A percentile compares a stretch with the other conserved stretches of the same genome.
phyloP scores from a whole-genome alignment of 2,113 vertebrate genomes.

The Nanorana parkeri region DNA sequence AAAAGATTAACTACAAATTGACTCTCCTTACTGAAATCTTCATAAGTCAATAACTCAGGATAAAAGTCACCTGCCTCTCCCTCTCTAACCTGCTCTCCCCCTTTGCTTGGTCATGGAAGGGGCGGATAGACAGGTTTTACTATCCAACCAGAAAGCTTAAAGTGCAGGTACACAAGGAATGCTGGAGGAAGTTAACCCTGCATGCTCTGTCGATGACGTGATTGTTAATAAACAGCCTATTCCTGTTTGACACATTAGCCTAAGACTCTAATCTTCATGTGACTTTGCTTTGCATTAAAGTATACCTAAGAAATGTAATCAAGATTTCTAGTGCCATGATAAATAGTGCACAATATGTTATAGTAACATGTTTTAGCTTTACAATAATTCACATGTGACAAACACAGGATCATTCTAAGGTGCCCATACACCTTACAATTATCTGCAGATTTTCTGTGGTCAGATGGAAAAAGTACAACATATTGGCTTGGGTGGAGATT shows the following conservation, averaged over 20 bases:
- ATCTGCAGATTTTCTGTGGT: no score
- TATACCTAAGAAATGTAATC: no score
- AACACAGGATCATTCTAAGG: no score
- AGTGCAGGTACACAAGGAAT: constrained; percentile 43
- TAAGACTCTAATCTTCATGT: no score
- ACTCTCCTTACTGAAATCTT: not conserved
- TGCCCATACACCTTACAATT: no score
- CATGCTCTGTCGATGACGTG: not conserved
- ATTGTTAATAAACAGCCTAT: not conserved
- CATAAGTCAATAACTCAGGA: constrained; percentile 1
- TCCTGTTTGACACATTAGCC: not conserved
- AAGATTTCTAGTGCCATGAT: no score
- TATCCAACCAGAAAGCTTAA: constrained; percentile 13
- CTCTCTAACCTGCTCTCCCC: constrained; percentile 23
- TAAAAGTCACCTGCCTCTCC: constrained; percentile 39
- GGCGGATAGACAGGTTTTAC: not conserved
- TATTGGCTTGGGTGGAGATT: no score
- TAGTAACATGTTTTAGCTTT: no score
- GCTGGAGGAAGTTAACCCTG: constrained; percentile 18
- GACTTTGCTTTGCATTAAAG: no score
- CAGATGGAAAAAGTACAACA: no score
- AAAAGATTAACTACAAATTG: not conserved
- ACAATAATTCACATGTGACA: no score
- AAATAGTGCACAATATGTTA: no score
- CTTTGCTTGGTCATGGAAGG: constrained; percentile 5